Base-by-base conservation (phyloP, 2,888 invertebrate genomes). In the Hoplodrina ambigua region DNA sequence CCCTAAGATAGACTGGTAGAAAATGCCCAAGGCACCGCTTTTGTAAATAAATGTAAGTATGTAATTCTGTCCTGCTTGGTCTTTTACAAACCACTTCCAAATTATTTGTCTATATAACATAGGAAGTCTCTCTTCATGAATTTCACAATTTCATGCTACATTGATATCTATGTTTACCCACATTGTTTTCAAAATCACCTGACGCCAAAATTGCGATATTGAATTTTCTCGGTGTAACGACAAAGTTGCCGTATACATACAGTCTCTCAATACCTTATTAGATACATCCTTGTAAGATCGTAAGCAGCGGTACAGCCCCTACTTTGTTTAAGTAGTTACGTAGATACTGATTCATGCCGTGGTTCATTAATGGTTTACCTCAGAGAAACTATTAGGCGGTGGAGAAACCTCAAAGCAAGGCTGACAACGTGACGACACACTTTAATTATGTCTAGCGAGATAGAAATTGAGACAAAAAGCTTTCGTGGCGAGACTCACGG, bases 381-480 rank as follows among this genome's bases (percentile, higher is more conserved):
- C 60, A 69, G 82, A 83, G 85, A 87, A 88, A 85, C 80, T 77
- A 77, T 82, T 82, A 82, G 58, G 60, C 67, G 54, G 41, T 44
- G 75, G 85, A 82, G 87, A 89, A 90, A 89, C 81, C 78, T 70
- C 62, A 20, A 73, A 56, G 80, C 88, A 90, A 89, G 90, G 90
- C 83, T 89, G 75, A 13, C 74, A 55, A 75, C 78, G 74, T 90
- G 89, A 86, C 88, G 85, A 82, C 88, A 89, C 72, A 72, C 55
- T 79, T 85, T 85, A 85, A 86, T 86, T 85, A 84, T 85, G 78
- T 82, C 82, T 78, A 69, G 78, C 78, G 67, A 78, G 81, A 80
- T 81, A 83, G 83, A 88, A 87, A 87, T 84, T 85, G 69, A 83
- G 65, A 82, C 80, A 87, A 88, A 87, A 88, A 84, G 72, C 70